Conservation (phyloP, 1,140 invertebrate species). For the Hydropsyche tenuis region DNA sequence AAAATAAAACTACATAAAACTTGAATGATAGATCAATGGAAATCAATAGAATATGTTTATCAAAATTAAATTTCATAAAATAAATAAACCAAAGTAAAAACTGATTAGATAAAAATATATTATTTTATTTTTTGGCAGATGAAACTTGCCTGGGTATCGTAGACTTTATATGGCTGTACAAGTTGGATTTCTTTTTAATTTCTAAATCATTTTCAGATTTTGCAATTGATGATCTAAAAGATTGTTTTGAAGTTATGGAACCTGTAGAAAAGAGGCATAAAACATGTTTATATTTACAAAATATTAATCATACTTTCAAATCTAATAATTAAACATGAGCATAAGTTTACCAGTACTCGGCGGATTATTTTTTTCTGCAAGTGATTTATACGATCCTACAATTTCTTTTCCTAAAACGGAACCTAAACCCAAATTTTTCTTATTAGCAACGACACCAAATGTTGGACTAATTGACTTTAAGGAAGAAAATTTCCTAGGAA, state of each 20-base stretch:
- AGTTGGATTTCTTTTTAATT: slow-evolving; percentile 33
- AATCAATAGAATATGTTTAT: too few species aligned
- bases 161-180: slow-evolving; percentile 57
- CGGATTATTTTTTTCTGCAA: slow-evolving; percentile 24
- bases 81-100: too few species aligned
- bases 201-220: slow-evolving; percentile 22
- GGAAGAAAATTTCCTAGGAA: slow-evolving; percentile 35
- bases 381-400: slow-evolving; percentile 40
- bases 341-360: not conserved
- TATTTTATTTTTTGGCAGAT: slow-evolving; percentile 34
- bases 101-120: too few species aligned
- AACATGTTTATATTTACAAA: too few species aligned
- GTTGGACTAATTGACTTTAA: slow-evolving; percentile 37
- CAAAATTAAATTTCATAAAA: too few species aligned
- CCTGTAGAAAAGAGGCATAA: not conserved
- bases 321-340: too few species aligned
- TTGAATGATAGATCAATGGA: too few species aligned
- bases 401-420: slow-evolving; percentile 34
- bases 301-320: too few species aligned
- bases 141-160: slow-evolving; percentile 55
- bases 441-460: slow-evolving; percentile 20
- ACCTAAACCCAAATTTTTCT: slow-evolving; percentile 35
- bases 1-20: too few species aligned
- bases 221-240: slow-evolving; percentile 14
- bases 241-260: not conserved